A percentile compares a stretch with the other conserved stretches of the same genome.
Conservation (phyloP, 2,113 vertebrate species). For the Saccopteryx leptura region DNA sequence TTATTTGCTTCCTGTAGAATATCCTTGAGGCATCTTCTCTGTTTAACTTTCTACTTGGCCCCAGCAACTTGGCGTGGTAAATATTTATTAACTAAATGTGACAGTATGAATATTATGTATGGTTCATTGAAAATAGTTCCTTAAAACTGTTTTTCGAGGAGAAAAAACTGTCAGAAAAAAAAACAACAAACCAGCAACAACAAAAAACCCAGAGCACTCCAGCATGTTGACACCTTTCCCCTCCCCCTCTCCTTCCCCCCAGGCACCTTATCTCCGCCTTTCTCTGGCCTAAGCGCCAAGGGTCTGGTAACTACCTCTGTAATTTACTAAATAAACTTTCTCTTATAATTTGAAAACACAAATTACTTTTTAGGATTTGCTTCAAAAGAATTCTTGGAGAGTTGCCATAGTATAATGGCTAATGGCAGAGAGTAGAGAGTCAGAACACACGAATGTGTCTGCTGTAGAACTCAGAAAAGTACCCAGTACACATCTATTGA, state of each 20-base stretch:
- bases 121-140: background rate
- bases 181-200: background rate
- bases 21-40: background rate
- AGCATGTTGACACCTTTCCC: too few relatives aligned
- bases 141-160: slow-evolving; percentile 33
- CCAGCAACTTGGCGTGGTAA: background rate
- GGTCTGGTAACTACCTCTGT: too few relatives aligned
- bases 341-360: too few relatives aligned
- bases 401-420: fast-evolving
- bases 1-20: background rate
- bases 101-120: background rate
- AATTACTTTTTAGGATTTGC: background rate
- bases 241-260: too few relatives aligned
- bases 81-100: background rate
- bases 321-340: too few relatives aligned
- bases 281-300: too few relatives aligned
- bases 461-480: background rate
- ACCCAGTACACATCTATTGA: background rate
- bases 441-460: background rate
- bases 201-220: background rate
- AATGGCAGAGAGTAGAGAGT: background rate
- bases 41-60: background rate
- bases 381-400: background rate
- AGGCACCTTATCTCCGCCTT: too few relatives aligned
- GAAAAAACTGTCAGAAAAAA: background rate